Evolutionary conservation across 2,797 vertebrate genomes (phyloP), one percentile per base, ranked within the genome.

Genomic region (Fistularia tabacaria): DNA sequence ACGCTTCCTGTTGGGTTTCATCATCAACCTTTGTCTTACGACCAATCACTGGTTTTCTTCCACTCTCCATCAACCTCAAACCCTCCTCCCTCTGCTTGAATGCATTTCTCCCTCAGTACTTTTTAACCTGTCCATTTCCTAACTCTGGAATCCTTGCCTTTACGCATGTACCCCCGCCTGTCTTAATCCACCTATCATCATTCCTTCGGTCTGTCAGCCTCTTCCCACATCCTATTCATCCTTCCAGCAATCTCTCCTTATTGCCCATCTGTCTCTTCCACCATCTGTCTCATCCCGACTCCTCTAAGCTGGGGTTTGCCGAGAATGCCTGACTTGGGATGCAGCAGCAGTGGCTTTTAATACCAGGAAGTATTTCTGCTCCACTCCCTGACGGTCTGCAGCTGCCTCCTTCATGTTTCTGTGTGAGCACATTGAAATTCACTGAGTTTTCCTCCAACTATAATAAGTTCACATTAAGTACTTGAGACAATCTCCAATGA

Each of bases 221-320:
- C 63, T 51, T 51, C 56, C 66, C 58, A 42, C 14, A 50, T 61
- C 64, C 66, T 46, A 1, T 36, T 65, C 25, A 25, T 74, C 66
- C 14, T 38, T 69, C 66, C 60, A 38, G 12, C 36, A 8, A 37
- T n/a, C 36, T 49, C 38, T 36, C 49, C 48, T 68, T 43, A 44
- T 69, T 57, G 67, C 50, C 77, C 64, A 54, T 80, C 68, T 56
- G 70, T 61, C 69, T 7, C 57, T 66, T 77, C 60, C 49, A 55
- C 62, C 70, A 61, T 76, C 77, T 76, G 74, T 71, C 62, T 69
- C 44, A 51, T 49, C 62, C 51, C 46, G 49, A 64, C 61, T 74
- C 61, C 57, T 62, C 54, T 7, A 9, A 66, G 50, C 59, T 60
- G 71, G 50, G 46, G 43, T 56, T 57, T 59, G 8, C 70, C 40